Conservation (phyloP, 2,113 vertebrate genomes). For the Saguinus imperator region DNA sequence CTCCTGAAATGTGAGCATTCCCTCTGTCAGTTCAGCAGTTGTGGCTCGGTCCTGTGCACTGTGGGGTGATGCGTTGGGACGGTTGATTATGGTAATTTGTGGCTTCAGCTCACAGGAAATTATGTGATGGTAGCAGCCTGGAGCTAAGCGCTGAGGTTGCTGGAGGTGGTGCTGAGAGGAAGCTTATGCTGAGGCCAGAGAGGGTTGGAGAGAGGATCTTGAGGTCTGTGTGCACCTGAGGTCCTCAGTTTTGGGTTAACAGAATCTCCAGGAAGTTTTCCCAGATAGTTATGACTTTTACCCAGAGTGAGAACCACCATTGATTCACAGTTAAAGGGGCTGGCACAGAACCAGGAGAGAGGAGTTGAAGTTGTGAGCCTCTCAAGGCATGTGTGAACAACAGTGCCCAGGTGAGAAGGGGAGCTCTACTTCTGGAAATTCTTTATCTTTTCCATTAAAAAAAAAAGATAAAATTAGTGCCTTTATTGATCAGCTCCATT, state of each 20-base stretch:
- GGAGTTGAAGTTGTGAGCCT: background rate
- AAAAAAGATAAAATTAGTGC: background rate
- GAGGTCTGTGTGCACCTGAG: background rate
- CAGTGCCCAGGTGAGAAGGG: background rate
- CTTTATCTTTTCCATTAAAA: background rate
- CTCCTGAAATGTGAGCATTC: background rate
- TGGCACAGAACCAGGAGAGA: background rate
- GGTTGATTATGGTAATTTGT: background rate
- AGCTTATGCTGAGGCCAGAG: background rate
- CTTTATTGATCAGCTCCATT: background rate
- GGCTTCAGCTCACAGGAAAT: background rate
- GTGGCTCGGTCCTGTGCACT: background rate
- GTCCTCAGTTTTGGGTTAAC: background rate
- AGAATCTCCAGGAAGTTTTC: background rate
- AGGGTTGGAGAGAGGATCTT: background rate
- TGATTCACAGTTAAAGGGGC: background rate
- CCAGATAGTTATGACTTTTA: background rate
- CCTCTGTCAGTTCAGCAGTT: background rate
- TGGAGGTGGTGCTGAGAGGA: background rate
- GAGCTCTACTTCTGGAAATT: background rate
- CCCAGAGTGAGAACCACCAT: no score
- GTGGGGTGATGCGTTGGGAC: background rate
- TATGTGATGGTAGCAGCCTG: background rate
- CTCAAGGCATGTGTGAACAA: background rate
- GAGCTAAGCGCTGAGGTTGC: background rate